Evolutionary conservation across 2,113 vertebrate genomes (phyloP).

Genomic region (Psophia crepitans): DNA sequence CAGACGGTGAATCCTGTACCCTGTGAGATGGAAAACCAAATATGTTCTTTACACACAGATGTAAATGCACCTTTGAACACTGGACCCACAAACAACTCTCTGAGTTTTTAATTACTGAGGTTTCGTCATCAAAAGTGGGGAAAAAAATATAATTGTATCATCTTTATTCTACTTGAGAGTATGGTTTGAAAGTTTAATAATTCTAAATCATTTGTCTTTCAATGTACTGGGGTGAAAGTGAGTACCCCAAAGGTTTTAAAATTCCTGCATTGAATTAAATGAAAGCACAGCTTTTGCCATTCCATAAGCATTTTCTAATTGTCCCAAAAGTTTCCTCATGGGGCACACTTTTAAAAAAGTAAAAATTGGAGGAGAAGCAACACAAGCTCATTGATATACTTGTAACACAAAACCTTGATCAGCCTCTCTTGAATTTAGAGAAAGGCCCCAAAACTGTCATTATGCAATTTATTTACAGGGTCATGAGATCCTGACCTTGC

Average conservation of each 20-base stretch:
- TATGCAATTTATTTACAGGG: conserved; percentile 50
- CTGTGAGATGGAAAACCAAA: conserved; percentile 1
- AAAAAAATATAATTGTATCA: background rate
- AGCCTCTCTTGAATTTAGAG: conserved; percentile 31
- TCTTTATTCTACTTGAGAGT: background rate
- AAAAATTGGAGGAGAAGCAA: conserved; percentile 14
- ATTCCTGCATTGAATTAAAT: background rate
- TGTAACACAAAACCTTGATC: background rate
- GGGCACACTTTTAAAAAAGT: background rate
- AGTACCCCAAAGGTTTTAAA: background rate
- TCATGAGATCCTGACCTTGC: conserved; percentile 10
- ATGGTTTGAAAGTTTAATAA: background rate
- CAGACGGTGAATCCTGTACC: background rate
- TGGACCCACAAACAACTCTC: background rate
- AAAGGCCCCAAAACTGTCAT: background rate
- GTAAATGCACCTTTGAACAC: conserved; percentile 5
- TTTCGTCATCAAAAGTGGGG: background rate
- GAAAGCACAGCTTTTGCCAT: background rate
- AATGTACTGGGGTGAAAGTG: background rate
- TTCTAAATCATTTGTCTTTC: background rate
- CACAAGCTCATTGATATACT: conserved; percentile 9
- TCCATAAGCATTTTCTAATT: background rate
- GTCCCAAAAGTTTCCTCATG: background rate
- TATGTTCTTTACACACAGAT: background rate
- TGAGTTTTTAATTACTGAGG: background rate